A percentile compares a stretch with the other conserved stretches of the same genome.
These are phyloP conservation scores for Crenuchus spilurus DNA, from an alignment of 2,797 vertebrate species.

Conservation along the genomic window DNA sequence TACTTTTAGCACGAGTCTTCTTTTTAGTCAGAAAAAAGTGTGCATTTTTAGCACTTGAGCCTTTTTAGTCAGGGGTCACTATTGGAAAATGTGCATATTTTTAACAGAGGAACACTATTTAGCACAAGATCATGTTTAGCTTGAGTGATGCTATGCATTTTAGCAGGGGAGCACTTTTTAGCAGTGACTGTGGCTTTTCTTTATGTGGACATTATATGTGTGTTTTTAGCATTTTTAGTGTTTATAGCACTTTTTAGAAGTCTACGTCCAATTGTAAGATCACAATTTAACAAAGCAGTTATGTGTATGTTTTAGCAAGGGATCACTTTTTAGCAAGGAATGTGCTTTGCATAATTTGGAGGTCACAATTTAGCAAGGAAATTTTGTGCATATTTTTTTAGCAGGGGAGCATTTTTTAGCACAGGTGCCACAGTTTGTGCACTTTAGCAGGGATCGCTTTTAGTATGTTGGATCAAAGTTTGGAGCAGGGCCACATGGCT, in stretches of 20 bases:
- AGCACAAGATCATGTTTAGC: constrained; percentile 15
- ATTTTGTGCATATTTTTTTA: background rate
- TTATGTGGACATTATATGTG: background rate
- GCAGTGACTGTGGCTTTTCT: background rate
- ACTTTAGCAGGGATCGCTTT: background rate
- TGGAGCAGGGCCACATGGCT: background rate
- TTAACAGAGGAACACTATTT: constrained; percentile 22
- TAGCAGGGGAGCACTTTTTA: constrained; percentile 8
- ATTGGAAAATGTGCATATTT: background rate
- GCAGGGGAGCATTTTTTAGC: background rate
- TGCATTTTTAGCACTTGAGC: too few species aligned
- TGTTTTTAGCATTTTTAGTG: too few species aligned
- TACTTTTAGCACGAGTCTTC: too few species aligned
- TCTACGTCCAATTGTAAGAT: too few species aligned
- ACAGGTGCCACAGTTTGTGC: background rate
- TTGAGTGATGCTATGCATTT: background rate
- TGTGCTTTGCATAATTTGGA: too few species aligned
- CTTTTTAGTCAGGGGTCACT: too few species aligned
- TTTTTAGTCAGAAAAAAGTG: too few species aligned
- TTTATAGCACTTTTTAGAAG: too few species aligned
- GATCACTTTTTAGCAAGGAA: constrained; percentile 25
- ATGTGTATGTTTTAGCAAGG: background rate
- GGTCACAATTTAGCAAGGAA: background rate
- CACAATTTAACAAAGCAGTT: too few species aligned
- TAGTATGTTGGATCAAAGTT: background rate